A percentile compares a stretch with the other conserved stretches of the same genome.
Evolutionary conservation across 2,113 vertebrate genomes (phyloP).

Genomic region (Sporophila hypoxantha): DNA sequence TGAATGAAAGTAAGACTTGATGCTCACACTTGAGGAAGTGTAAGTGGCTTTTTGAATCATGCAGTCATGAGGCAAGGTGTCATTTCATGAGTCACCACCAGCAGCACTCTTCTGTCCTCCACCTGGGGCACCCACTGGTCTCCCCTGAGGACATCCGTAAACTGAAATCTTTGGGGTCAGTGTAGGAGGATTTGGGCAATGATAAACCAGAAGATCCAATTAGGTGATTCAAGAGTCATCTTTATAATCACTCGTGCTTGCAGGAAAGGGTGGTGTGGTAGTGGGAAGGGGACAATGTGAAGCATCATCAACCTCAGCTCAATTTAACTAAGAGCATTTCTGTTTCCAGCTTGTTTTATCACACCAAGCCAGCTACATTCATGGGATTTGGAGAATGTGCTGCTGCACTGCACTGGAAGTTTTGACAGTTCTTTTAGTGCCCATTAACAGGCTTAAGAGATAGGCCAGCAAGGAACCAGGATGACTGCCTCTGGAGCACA

Average conservation of each 20-base stretch:
- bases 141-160: not conserved
- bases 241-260: not conserved
- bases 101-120: not conserved
- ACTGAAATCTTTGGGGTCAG: not conserved
- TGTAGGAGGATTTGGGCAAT: not conserved
- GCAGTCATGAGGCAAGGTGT: not conserved
- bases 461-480: not conserved
- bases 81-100: not conserved
- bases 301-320: not conserved
- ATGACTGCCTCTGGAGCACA: not conserved
- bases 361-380: not conserved
- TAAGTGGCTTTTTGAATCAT: slow-evolving; percentile 1
- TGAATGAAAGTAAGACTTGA: not conserved
- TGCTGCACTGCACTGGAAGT: not conserved
- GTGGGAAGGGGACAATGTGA: not conserved
- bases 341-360: slow-evolving; percentile 13
- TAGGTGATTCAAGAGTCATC: not conserved
- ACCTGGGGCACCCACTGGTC: rapidly evolving
- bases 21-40: not conserved
- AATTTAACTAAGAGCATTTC: slow-evolving; percentile 13
- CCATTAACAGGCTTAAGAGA: slow-evolving; percentile 39
- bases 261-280: not conserved
- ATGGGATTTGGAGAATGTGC: slow-evolving; percentile 27
- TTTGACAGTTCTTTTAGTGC: slow-evolving; percentile 34
- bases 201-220: not conserved